Percentiles rank a stretch among this genome's conserved stretches.
Evolutionary conservation across 2,888 invertebrate genomes (phyloP).

Genomic region (Acanthosepion esculentum): DNA sequence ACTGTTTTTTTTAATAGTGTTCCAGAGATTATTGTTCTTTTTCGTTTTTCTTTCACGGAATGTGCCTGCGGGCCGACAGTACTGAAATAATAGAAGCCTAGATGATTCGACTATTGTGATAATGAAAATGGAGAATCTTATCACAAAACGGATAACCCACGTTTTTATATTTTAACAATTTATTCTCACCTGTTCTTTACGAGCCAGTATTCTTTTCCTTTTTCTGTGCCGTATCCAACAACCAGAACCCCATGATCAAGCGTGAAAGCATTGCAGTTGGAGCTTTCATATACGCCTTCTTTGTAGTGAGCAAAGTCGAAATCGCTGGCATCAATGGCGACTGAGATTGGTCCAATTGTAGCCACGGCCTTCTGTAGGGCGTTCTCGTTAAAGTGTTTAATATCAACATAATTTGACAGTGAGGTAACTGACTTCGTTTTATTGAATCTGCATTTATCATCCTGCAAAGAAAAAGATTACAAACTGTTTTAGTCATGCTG

Average conservation of each 20-base stretch:
- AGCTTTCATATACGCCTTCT: conserved; percentile 84
- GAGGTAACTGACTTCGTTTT: conserved; percentile 56
- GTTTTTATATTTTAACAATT: too few species aligned
- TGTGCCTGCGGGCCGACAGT: too few species aligned
- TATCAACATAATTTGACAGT: conserved; percentile 57
- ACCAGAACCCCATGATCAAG: conserved; percentile 90
- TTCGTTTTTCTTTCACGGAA: too few species aligned
- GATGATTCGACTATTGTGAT: too few species aligned
- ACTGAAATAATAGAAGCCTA: too few species aligned
- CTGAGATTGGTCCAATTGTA: conserved; percentile 81
- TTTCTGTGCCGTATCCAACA: conserved; percentile 84
- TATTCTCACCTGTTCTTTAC: conserved; percentile 87
- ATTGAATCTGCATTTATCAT: conserved; percentile 67
- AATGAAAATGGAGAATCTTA: too few species aligned
- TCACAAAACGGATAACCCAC: too few species aligned
- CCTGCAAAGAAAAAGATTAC: conserved; percentile 56
- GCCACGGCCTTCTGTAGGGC: conserved; percentile 57
- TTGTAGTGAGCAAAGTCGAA: conserved; percentile 73
- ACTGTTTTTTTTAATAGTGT: too few species aligned
- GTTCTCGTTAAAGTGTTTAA: conserved; percentile 51
- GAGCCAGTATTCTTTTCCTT: conserved; percentile 83
- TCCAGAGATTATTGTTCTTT: too few species aligned
- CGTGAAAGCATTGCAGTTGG: conserved; percentile 83
- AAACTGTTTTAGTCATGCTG: background rate
- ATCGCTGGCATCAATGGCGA: conserved; percentile 91